Conservation (phyloP, 2,113 vertebrate species). For the Falco punctatus region DNA sequence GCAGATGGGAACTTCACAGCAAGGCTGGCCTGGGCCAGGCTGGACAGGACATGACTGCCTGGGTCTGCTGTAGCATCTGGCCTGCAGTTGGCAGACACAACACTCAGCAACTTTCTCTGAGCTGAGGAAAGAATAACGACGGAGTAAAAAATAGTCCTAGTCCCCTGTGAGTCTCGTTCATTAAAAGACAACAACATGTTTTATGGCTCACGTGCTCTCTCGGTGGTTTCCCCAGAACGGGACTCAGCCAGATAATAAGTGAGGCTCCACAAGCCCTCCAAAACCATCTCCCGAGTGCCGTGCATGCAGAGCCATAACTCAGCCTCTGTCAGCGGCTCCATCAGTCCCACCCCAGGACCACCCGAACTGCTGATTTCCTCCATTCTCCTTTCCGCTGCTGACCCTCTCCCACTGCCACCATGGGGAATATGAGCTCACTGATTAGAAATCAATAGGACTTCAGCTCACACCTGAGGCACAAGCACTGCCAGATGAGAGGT, state of each 20-base stretch:
- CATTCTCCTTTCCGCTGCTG: neutral
- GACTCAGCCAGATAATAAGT: conserved; percentile 13
- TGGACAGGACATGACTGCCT: neutral
- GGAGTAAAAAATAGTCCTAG: conserved; percentile 30
- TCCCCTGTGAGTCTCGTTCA: conserved; percentile 8
- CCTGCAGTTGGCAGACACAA: conserved; percentile 31
- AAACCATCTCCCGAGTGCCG: neutral
- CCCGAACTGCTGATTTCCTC: neutral
- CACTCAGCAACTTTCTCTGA: conserved; percentile 21
- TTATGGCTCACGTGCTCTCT: conserved; percentile 28
- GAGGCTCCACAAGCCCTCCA: neutral
- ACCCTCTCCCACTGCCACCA: neutral
- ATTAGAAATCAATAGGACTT: conserved; percentile 21
- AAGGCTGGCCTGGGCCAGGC: neutral
- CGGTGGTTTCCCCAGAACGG: neutral
- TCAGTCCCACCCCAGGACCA: conserved; percentile 41
- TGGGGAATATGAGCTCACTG: conserved; percentile 31
- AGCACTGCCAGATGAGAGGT: neutral
- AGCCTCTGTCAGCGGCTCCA: conserved; percentile 35
- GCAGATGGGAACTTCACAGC: neutral
- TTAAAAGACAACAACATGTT: conserved; percentile 48
- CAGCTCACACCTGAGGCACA: conserved; percentile 41
- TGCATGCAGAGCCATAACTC: neutral
- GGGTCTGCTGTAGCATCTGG: conserved; percentile 23
- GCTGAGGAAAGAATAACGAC: conserved; percentile 20